A percentile compares a stretch with the other conserved stretches of the same genome.
These are phyloP conservation scores for Nycteola revayana DNA, from an alignment of 2,888 invertebrate genomes.

Conservation along the genomic window DNA sequence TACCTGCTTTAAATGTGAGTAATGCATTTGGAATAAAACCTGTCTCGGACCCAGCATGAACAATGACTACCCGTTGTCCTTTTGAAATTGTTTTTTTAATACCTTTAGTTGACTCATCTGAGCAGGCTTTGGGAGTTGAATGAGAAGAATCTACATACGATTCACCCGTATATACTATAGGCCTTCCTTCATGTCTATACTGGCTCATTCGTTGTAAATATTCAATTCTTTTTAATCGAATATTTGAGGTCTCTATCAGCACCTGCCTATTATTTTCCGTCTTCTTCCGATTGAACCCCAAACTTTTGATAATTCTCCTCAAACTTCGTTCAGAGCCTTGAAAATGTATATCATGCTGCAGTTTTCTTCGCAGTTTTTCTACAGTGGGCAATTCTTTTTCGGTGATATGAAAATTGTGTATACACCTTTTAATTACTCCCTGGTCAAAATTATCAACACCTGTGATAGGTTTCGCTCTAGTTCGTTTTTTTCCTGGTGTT, in stretches of 20 bases:
- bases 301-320: constrained; percentile 20
- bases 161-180: constrained; percentile 28
- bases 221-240: constrained; percentile 28
- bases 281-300: constrained; percentile 29
- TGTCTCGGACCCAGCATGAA: constrained; percentile 16
- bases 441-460: constrained; percentile 32
- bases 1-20: constrained; percentile 17
- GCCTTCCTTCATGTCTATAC: constrained; percentile 22
- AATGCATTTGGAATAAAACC: constrained; percentile 22
- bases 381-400: constrained; percentile 35
- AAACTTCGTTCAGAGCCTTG: constrained; percentile 15
- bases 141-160: constrained; percentile 28
- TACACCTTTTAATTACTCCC: constrained; percentile 36
- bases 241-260: constrained; percentile 24
- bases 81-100: constrained; percentile 9
- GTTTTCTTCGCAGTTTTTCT: constrained; percentile 13
- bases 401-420: constrained; percentile 37
- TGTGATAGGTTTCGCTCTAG: constrained; percentile 27
- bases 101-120: neutral
- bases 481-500: constrained; percentile 33
- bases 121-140: constrained; percentile 1
- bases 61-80: constrained; percentile 12
- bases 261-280: constrained; percentile 29
- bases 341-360: constrained; percentile 24
- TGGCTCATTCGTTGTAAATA: constrained; percentile 22